Base-by-base conservation (phyloP, 2,113 vertebrate genomes). In the Theropithecus gelada region DNA sequence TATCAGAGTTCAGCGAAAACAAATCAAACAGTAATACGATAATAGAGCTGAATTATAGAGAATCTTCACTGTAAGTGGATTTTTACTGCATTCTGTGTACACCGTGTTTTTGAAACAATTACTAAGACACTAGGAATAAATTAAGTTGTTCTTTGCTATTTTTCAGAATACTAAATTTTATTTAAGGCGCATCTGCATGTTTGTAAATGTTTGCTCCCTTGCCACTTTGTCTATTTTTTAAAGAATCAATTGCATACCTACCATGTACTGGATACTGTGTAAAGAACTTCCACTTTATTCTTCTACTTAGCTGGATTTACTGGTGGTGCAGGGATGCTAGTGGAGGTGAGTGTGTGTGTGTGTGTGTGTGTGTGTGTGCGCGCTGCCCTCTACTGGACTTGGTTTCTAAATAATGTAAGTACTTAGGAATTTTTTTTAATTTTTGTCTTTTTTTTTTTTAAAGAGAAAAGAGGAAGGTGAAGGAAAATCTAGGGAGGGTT, bases 1-100 rank as follows among this genome's bases (percentile, higher is more conserved):
- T 97, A 93, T 98, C 97, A 98, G 0, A 0, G 97, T 98, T 98
- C 97, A 97, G 98, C 97, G 96, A 97, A 98, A 98, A 97, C 95
- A 94, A 94, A 97, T 98, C 98, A 98, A 97, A 98, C 97, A 94
- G 97, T 97, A 97, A 97, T 97, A 95, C 93, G 95, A 96, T 98
- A 97, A 98, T 97, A 96, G 97, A 94, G 84, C 95, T 96, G 97
- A 98, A 97, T 97, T 97, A 97, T 70, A 94, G 48, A 96, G 73
- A 22, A 91, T 97, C 94, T 96, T 96, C 94, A 88, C 84, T 48
- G 0, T 95, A 97, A 97, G 94, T 96, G 68, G 93, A 66, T 96
- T 97, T 97, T 97, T 97, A 97, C 93, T 96, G 76, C 76, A 80
- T 95, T 95, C 87, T 97, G 23, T 95, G 48, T 96, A 95, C 52